These are phyloP conservation scores for Crematogaster levior DNA, from an alignment of 2,888 invertebrate species.

Conservation along the genomic window DNA sequence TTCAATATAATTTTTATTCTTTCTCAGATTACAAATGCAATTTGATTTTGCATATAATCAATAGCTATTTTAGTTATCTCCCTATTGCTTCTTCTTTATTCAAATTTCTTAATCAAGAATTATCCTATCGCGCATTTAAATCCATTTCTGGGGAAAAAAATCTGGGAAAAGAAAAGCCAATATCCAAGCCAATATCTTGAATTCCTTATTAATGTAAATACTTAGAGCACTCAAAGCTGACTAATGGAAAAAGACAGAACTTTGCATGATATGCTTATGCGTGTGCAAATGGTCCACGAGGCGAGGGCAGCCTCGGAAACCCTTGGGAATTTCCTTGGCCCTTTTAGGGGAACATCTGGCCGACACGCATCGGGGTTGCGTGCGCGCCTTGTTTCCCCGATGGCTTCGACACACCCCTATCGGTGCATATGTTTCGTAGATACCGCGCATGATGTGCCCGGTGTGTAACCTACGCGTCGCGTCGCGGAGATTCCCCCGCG, in stretches of 20 bases:
- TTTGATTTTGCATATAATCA: constrained; percentile 1
- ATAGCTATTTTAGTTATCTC: neutral
- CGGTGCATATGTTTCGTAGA: constrained; percentile 83
- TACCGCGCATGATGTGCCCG: constrained; percentile 68
- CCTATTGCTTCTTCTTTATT: neutral
- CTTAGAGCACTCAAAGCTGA: neutral
- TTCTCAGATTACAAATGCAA: neutral
- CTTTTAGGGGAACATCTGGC: constrained; percentile 80
- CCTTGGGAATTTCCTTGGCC: constrained; percentile 80
- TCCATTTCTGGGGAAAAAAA: neutral
- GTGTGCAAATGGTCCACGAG: constrained; percentile 32
- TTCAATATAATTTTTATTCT: neutral
- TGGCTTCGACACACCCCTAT: constrained; percentile 78
- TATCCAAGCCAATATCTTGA: neutral
- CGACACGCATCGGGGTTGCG: constrained; percentile 74
- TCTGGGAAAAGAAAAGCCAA: neutral
- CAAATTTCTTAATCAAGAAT: neutral
- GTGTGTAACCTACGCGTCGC: constrained; percentile 56
- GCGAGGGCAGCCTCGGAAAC: constrained; percentile 60
- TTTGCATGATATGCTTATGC: constrained; percentile 17
- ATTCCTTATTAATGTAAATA: neutral
- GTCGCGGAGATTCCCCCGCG: constrained; percentile 61
- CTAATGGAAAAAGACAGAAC: neutral
- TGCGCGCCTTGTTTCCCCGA: constrained; percentile 51
- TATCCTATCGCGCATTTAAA: neutral